Conservation (phyloP, 64 coral and sea anemone genomes). For the Catalaphyllia jardinei region DNA sequence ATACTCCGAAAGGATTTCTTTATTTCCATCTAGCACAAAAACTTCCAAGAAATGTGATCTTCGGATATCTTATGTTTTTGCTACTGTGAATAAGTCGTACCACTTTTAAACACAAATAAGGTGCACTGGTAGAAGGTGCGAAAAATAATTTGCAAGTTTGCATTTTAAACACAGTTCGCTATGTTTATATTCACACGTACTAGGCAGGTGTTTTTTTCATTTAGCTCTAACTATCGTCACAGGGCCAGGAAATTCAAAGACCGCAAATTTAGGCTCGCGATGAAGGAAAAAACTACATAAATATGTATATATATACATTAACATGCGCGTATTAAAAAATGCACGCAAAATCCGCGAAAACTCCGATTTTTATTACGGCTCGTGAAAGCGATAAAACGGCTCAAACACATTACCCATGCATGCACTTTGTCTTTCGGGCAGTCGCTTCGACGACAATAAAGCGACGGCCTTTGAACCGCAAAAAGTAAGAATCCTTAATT, state of each 20-base stretch:
- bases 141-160: constrained; percentile 53
- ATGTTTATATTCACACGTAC: constrained; percentile 40
- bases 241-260: constrained; percentile 22
- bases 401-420: constrained; percentile 1
- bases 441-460: constrained; percentile 1
- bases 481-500: not conserved
- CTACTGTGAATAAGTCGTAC: not conserved
- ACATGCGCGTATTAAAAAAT: not conserved
- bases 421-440: not conserved
- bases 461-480: not conserved
- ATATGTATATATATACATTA: not conserved
- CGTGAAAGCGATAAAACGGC: constrained; percentile 16
- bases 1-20: not conserved
- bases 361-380: not conserved
- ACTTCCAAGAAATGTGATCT: not conserved
- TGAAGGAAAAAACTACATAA: not conserved
- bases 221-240: not conserved
- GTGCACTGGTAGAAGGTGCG: not conserved
- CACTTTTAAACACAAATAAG: constrained; percentile 4
- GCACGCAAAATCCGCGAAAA: not conserved
- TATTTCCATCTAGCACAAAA: not conserved
- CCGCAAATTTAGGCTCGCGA: not conserved
- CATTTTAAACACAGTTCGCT: constrained; percentile 32
- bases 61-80: not conserved
- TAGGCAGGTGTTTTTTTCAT: not conserved